Evolutionary conservation across 2,113 vertebrate species (phyloP).

Genomic region (Urocynchramus pylzowi): DNA sequence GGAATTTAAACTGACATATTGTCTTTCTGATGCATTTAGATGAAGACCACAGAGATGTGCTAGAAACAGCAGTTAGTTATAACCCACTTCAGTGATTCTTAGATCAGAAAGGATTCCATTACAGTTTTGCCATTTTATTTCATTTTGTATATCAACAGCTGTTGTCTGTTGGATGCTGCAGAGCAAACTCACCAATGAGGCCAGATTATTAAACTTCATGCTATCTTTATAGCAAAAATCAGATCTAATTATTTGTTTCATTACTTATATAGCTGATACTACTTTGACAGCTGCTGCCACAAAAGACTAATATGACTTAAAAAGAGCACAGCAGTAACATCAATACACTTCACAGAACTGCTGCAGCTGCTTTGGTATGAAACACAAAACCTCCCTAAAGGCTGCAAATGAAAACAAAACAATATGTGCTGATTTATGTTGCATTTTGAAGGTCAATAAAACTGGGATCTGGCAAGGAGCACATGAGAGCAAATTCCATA

Average conservation of each 20-base stretch:
- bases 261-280: background rate
- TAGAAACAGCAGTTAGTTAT: background rate
- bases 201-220: background rate
- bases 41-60: background rate
- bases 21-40: background rate
- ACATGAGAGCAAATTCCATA: background rate
- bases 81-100: background rate
- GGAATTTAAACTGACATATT: background rate
- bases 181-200: background rate
- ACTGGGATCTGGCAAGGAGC: background rate
- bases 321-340: background rate
- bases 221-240: background rate
- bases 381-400: background rate
- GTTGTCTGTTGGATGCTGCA: background rate
- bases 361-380: background rate
- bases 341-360: background rate
- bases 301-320: background rate
- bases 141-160: background rate
- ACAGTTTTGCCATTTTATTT: background rate
- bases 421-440: background rate
- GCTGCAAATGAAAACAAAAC: conserved; percentile 6
- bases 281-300: background rate
- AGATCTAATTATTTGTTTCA: background rate
- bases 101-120: background rate
- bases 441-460: background rate